phyloP scores from a whole-genome alignment of 2,888 invertebrate genomes.

The Dryobota labecula region DNA sequence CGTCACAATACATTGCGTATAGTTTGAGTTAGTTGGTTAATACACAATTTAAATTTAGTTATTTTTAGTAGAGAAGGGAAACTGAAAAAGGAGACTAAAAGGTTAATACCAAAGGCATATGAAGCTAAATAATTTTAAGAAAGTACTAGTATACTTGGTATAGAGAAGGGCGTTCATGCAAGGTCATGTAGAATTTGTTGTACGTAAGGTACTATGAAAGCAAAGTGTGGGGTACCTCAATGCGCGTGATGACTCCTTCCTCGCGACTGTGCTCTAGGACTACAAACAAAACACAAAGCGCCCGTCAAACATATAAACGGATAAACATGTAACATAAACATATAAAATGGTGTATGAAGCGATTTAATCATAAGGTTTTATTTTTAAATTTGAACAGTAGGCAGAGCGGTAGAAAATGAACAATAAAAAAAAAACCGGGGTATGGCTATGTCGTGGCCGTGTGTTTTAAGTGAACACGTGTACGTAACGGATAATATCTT shows the following conservation, averaged over 20 bases:
- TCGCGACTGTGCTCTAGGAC: slow-evolving; percentile 91
- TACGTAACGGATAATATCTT: no score
- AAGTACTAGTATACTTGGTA: slow-evolving; percentile 48
- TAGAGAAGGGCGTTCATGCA: slow-evolving; percentile 58
- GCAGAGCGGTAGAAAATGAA: slow-evolving; percentile 39
- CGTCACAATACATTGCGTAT: slow-evolving; percentile 86
- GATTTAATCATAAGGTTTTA: slow-evolving; percentile 45
- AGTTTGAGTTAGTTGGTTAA: slow-evolving; percentile 67
- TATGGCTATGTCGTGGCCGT: no score
- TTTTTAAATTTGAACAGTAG: slow-evolving; percentile 21
- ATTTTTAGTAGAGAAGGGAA: slow-evolving; percentile 48
- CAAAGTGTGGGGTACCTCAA: slow-evolving; percentile 89
- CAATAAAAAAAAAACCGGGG: no score
- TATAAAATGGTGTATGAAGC: slow-evolving; percentile 79
- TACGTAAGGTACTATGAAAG: slow-evolving; percentile 78
- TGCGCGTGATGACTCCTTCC: slow-evolving; percentile 90
- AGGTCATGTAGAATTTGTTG: slow-evolving; percentile 47
- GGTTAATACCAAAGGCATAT: slow-evolving; percentile 53
- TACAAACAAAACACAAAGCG: slow-evolving; percentile 90
- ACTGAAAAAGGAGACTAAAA: slow-evolving; percentile 38
- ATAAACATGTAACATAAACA: slow-evolving; percentile 80
- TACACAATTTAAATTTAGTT: slow-evolving; percentile 55
- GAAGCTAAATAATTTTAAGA: slow-evolving; percentile 61
- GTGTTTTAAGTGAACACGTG: no score
- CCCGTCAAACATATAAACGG: slow-evolving; percentile 88